phyloP scores from a whole-genome alignment of 2,888 invertebrate genomes.

The Dynastes grantii region DNA sequence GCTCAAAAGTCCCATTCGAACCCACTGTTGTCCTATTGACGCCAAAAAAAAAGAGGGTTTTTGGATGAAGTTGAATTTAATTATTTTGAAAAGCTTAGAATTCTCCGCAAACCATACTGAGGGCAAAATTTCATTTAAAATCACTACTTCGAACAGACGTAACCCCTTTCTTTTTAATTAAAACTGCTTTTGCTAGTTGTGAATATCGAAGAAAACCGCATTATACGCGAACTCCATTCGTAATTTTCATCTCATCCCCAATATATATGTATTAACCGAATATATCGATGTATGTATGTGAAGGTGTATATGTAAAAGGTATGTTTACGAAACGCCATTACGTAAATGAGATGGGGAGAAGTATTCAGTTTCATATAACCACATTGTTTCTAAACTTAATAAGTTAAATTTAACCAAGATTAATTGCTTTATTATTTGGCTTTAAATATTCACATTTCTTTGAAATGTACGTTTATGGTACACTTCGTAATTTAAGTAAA shows the following conservation, averaged over 20 bases:
- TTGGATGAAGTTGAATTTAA: background rate
- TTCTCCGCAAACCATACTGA: background rate
- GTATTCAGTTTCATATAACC: slow-evolving; percentile 42
- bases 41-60: slow-evolving; percentile 1
- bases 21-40: background rate
- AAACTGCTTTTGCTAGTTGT: slow-evolving; percentile 16
- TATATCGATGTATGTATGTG: background rate
- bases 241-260: background rate
- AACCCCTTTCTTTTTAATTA: slow-evolving; percentile 32
- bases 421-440: slow-evolving; percentile 35
- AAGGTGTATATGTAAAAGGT: background rate
- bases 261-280: background rate
- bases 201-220: slow-evolving; percentile 25
- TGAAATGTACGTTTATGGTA: background rate
- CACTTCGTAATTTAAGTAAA: slow-evolving; percentile 22
- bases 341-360: slow-evolving; percentile 36
- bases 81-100: slow-evolving; percentile 26
- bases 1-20: background rate
- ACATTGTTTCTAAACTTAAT: slow-evolving; percentile 38
- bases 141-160: slow-evolving; percentile 5
- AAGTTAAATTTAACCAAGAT: slow-evolving; percentile 46
- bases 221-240: background rate
- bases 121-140: background rate
- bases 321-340: slow-evolving; percentile 38
- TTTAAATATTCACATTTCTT: slow-evolving; percentile 31